Percentiles rank a stretch among this genome's conserved stretches.
Evolutionary conservation across 2,113 vertebrate genomes (phyloP).

Genomic region (Lichenostomus cassidix): DNA sequence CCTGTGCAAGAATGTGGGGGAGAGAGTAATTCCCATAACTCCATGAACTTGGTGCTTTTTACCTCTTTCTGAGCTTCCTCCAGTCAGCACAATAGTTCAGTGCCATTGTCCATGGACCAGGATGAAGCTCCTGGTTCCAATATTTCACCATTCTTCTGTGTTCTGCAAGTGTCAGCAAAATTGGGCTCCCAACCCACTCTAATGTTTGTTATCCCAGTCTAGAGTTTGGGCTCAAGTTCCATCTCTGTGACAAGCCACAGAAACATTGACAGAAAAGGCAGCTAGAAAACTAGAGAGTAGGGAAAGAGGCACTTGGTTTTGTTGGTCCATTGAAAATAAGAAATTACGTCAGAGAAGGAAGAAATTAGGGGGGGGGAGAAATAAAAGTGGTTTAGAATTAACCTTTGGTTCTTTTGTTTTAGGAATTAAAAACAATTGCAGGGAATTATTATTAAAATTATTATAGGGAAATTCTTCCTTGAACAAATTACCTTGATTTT

Average conservation of each 20-base stretch:
- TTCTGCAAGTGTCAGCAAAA: neutral
- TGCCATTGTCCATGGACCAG: neutral
- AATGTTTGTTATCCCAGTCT: neutral
- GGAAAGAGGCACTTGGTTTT: neutral
- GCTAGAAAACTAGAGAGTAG: neutral
- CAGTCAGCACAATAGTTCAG: neutral
- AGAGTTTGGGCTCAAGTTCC: neutral
- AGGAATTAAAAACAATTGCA: neutral
- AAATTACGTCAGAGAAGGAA: neutral
- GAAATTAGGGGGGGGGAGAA: neutral
- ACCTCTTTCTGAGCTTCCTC: neutral
- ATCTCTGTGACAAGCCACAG: neutral
- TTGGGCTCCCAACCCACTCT: neutral
- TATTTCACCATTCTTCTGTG: neutral
- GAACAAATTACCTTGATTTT: neutral
- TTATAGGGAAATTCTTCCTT: neutral
- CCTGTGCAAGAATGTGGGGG: neutral
- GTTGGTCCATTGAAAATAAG: neutral
- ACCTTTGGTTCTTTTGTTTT: neutral
- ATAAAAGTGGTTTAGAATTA: neutral
- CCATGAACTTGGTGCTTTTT: neutral
- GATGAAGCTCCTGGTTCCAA: neutral
- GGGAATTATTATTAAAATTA: neutral
- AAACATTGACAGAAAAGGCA: neutral
- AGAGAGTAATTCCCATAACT: neutral